A percentile compares a stretch with the other conserved stretches of the same genome.
These are phyloP conservation scores for Sepiola atlantica DNA, from an alignment of 2,888 invertebrate genomes.

Conservation along the genomic window DNA sequence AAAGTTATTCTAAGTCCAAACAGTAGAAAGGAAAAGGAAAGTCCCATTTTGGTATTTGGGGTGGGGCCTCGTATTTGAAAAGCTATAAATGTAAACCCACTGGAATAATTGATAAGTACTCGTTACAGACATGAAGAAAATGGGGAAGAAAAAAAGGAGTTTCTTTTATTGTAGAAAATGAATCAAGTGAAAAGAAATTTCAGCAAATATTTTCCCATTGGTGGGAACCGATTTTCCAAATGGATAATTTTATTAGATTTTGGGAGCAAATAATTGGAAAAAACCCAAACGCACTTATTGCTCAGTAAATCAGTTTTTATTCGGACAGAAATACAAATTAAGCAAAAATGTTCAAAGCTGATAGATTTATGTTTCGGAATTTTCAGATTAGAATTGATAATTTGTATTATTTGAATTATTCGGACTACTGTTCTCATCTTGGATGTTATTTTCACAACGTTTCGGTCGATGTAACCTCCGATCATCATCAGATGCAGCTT, in stretches of 20 bases:
- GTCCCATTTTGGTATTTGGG: background rate
- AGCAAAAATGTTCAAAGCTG: background rate
- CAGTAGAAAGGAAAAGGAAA: background rate
- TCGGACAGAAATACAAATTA: background rate
- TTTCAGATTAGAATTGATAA: too few relatives aligned
- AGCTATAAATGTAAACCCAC: background rate
- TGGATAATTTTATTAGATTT: background rate
- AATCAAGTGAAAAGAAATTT: background rate
- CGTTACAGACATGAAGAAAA: background rate
- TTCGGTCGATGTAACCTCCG: too few relatives aligned
- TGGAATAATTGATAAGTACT: background rate
- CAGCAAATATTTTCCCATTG: slow-evolving; percentile 20
- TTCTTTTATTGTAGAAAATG: background rate
- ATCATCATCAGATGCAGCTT: too few relatives aligned
- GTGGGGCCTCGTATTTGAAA: background rate
- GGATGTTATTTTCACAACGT: too few relatives aligned
- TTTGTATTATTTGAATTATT: too few relatives aligned
- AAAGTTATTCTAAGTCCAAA: background rate
- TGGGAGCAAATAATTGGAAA: background rate
- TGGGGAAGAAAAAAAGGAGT: background rate
- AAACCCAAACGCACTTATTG: background rate
- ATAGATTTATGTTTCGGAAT: too few relatives aligned
- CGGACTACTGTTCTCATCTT: too few relatives aligned
- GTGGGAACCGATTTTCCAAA: background rate
- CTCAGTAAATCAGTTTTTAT: background rate